phyloP scores from a whole-genome alignment of 2,797 vertebrate species.

The Rhabdomys pumilio region DNA sequence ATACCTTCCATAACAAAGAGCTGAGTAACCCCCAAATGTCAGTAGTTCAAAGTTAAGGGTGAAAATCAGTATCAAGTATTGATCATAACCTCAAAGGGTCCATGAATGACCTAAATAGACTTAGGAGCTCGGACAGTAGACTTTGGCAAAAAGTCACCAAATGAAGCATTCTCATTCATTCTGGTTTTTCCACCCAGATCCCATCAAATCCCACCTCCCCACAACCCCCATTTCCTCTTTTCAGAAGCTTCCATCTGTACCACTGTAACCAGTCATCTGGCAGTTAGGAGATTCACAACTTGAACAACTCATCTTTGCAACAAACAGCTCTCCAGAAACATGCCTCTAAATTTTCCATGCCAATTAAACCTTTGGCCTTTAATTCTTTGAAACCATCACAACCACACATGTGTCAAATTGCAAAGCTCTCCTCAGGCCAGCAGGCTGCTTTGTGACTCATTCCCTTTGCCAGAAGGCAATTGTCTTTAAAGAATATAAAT shows the following conservation, averaged over 20 bases:
- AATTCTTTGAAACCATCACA: neutral
- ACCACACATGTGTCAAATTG: neutral
- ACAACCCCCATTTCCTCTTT: neutral
- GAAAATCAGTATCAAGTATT: neutral
- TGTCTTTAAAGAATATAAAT: neutral
- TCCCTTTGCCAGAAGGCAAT: slow-evolving; percentile 14
- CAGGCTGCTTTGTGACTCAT: neutral
- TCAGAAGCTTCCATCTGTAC: neutral
- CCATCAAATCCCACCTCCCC: neutral
- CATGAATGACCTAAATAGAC: neutral
- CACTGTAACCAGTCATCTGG: neutral
- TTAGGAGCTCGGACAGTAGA: neutral
- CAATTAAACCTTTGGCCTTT: neutral
- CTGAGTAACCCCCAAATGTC: neutral
- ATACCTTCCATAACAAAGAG: neutral
- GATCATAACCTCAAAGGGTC: neutral
- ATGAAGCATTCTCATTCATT: neutral
- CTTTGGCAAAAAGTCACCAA: slow-evolving; percentile 27
- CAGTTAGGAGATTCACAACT: neutral
- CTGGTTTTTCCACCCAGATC: neutral
- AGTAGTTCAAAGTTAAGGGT: neutral
- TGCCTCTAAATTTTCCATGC: neutral
- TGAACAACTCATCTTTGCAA: neutral
- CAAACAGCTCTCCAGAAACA: neutral
- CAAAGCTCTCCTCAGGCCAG: slow-evolving; percentile 4